phyloP scores from a whole-genome alignment of 2,797 vertebrate genomes.

The Danio kyathit region DNA sequence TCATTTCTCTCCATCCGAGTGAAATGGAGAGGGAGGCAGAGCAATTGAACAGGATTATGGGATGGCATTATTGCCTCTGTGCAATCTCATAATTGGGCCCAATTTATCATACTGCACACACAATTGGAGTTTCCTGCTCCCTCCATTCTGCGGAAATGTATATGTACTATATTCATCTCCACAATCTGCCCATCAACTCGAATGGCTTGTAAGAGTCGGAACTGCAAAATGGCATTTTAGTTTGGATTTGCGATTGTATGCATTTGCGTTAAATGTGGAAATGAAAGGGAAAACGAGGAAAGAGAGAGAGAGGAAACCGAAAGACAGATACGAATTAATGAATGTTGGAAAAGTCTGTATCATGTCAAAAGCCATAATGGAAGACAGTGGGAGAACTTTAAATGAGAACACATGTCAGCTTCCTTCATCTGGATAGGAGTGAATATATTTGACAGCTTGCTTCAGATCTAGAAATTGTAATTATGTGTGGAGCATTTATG shows the following conservation, averaged over 20 bases:
- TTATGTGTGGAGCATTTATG: slow-evolving; percentile 53
- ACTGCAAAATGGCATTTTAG: slow-evolving; percentile 10
- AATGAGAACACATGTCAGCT: slow-evolving; percentile 56
- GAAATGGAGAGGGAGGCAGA: slow-evolving; percentile 24
- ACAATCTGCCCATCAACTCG: slow-evolving; percentile 26
- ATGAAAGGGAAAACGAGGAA: slow-evolving; percentile 16
- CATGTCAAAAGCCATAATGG: slow-evolving; percentile 49
- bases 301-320: slow-evolving; percentile 3
- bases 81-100: slow-evolving; percentile 59
- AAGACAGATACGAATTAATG: slow-evolving; percentile 54
- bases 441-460: slow-evolving; percentile 38
- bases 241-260: slow-evolving; percentile 28
- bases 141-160: slow-evolving; percentile 13
- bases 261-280: slow-evolving; percentile 15
- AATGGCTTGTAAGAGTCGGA: slow-evolving; percentile 25
- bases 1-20: slow-evolving; percentile 40
- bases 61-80: slow-evolving; percentile 53
- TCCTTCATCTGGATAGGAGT: slow-evolving; percentile 1
- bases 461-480: slow-evolving; percentile 50
- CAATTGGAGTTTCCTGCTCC: slow-evolving; percentile 39
- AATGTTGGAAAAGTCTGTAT: slow-evolving; percentile 48
- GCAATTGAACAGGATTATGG: slow-evolving; percentile 50
- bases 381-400: slow-evolving; percentile 50
- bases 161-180: slow-evolving; percentile 31
- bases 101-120: slow-evolving; percentile 54